Base-by-base conservation (phyloP, 1,140 invertebrate genomes). In the Drosophila navojoa region DNA sequence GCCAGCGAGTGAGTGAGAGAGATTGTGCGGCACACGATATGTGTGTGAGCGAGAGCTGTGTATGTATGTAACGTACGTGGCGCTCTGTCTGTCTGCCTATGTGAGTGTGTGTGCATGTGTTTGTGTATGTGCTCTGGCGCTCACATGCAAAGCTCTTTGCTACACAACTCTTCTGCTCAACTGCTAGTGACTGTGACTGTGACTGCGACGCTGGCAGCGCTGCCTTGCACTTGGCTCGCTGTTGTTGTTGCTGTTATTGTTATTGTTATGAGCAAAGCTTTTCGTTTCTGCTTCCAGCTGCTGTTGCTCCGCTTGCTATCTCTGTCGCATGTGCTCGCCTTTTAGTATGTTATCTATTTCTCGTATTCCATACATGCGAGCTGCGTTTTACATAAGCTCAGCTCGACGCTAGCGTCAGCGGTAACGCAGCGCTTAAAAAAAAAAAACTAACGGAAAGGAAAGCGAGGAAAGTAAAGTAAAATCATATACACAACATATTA, bases 321-420 rank as follows among this genome's bases (percentile, higher is more conserved):
- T 76, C 77, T 75, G 54, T 87, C 84, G 79, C 79, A 87, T 87
- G 84, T 87, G 82, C 79, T 74, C 80, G 78, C 78, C 73, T 79
- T 84, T 89, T 82, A 84, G 87, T 87, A 89, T 90, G 89, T 90
- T 90, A 89, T 90, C 87, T 90, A 81, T 90, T 90, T 54, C 68
- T 86, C 74, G 63, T 63, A 69, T 57, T 74, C 75, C 70, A 76
- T 86, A 80, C 89, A 87, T 90, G 80, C 70, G 64, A 61, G 68
- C 72, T 70, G 70, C 72, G 75, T 68, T 72, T 72, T 90, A 90
- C 77, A 90, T 91, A 90, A 68, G 63, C 52, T 60, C 40, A 58
- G 57, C 63, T 25, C 47, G 61, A 61, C 68, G 55, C 64, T 77
- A 6, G 45, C 54, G 64, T 40, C 35, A 15, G 13, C 54, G 54